Percentiles rank a stretch among this genome's conserved stretches.
Conservation (phyloP, 2,113 vertebrate species). For the Platichthys flesus region DNA sequence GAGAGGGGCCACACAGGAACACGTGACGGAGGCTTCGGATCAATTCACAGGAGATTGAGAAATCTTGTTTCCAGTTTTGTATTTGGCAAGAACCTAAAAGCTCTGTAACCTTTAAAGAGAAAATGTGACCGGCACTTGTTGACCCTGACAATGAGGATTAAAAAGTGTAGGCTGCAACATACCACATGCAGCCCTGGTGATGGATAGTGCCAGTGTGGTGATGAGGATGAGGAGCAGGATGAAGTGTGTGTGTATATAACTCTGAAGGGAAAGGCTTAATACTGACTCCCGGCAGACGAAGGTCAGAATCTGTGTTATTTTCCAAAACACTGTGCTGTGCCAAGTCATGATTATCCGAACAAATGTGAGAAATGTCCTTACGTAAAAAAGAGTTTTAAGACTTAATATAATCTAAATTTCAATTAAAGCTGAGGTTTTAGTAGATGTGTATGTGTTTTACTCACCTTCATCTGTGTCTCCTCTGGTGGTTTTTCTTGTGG, state of each 20-base stretch:
- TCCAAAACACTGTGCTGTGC: constrained; percentile 21
- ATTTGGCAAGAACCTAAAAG: too few relatives aligned
- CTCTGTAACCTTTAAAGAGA: background rate
- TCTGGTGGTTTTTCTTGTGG: constrained; percentile 34
- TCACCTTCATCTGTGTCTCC: constrained; percentile 56
- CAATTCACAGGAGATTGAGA: constrained; percentile 14
- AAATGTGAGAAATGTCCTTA: background rate
- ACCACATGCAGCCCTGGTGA: constrained; percentile 10
- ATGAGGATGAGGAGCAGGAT: constrained; percentile 19
- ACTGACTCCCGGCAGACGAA: constrained; percentile 37
- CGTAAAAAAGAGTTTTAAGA: background rate
- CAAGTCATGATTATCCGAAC: constrained; percentile 21
- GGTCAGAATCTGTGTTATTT: constrained; percentile 47
- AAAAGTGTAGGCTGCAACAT: background rate
- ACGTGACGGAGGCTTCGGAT: constrained; percentile 18
- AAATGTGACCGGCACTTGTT: background rate
- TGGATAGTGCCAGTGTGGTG: constrained; percentile 29
- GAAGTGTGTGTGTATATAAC: constrained; percentile 51
- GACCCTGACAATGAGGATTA: background rate
- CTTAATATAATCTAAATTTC: background rate
- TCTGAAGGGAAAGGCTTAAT: constrained; percentile 40
- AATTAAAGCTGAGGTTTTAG: background rate
- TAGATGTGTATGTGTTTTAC: constrained; percentile 8
- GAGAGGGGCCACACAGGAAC: background rate
- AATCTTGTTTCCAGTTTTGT: too few relatives aligned